Conservation (phyloP, 2,797 vertebrate genomes). For the Microhierax caerulescens region DNA sequence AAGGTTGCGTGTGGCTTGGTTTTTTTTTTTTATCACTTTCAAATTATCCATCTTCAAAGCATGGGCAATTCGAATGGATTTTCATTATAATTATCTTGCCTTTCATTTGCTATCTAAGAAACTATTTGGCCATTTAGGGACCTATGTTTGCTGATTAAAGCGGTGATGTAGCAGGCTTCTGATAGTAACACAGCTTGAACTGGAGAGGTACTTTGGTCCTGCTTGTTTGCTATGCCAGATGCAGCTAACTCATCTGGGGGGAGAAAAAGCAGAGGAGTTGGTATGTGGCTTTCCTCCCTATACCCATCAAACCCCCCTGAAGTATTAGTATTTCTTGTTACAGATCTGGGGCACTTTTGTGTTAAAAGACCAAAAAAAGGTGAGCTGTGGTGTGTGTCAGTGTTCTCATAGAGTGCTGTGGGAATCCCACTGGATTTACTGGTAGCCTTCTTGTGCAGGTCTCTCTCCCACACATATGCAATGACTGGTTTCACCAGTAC, state of each 20-base stretch:
- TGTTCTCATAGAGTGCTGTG: background rate
- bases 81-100: background rate
- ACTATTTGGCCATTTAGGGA: background rate
- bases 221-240: background rate
- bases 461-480: background rate
- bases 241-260: background rate
- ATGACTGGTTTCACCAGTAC: background rate
- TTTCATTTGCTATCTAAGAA: background rate
- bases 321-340: background rate
- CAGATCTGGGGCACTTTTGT: background rate
- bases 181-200: background rate
- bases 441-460: background rate
- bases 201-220: background rate
- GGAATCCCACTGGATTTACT: background rate
- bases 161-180: background rate
- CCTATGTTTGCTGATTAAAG: background rate
- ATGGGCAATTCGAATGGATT: background rate
- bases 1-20: too few species aligned
- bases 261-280: background rate
- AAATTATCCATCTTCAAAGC: background rate
- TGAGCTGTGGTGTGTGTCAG: background rate
- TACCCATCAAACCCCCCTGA: fast-evolving
- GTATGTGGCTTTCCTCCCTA: background rate
- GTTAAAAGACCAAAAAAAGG: background rate
- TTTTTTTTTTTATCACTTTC: background rate